A percentile compares a stretch with the other conserved stretches of the same genome.
These are phyloP conservation scores for Arion vulgaris DNA, from an alignment of 1,140 invertebrate genomes.

Conservation along the genomic window DNA sequence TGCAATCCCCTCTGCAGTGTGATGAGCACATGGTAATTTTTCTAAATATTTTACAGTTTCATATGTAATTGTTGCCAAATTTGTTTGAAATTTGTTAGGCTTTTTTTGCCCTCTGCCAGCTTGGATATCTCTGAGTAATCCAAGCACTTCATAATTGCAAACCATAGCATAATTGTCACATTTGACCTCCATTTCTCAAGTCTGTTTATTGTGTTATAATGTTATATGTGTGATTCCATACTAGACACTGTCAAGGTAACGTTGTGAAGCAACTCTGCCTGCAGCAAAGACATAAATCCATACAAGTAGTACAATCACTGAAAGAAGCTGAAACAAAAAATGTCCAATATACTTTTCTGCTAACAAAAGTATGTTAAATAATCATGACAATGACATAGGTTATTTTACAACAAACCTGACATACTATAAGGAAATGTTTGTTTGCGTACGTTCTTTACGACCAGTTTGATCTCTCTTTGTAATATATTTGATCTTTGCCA, in stretches of 20 bases:
- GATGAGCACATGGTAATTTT: slow-evolving; percentile 80
- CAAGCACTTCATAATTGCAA: slow-evolving; percentile 75
- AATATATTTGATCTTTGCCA: too few relatives aligned
- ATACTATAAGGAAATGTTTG: too few relatives aligned
- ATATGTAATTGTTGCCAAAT: slow-evolving; percentile 85
- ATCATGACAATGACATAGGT: too few relatives aligned
- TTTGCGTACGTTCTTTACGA: too few relatives aligned
- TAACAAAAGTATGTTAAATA: too few relatives aligned
- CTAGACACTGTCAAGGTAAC: neutral
- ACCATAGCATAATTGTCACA: slow-evolving; percentile 71
- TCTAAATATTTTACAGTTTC: slow-evolving; percentile 85
- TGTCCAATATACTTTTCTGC: neutral
- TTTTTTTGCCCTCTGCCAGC: slow-evolving; percentile 79
- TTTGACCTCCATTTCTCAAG: slow-evolving; percentile 66
- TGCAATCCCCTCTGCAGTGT: slow-evolving; percentile 78
- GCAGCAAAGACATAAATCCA: slow-evolving; percentile 65
- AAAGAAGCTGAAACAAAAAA: slow-evolving; percentile 53
- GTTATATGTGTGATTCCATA: neutral
- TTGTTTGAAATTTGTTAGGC: slow-evolving; percentile 77
- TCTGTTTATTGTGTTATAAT: neutral
- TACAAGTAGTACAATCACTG: slow-evolving; percentile 57
- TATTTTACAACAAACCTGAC: too few relatives aligned
- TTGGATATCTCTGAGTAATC: slow-evolving; percentile 80
- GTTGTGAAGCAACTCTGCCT: slow-evolving; percentile 52
- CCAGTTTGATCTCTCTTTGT: too few relatives aligned